phyloP scores from a whole-genome alignment of 2,888 invertebrate genomes.

The Chelonus formosanus region DNA sequence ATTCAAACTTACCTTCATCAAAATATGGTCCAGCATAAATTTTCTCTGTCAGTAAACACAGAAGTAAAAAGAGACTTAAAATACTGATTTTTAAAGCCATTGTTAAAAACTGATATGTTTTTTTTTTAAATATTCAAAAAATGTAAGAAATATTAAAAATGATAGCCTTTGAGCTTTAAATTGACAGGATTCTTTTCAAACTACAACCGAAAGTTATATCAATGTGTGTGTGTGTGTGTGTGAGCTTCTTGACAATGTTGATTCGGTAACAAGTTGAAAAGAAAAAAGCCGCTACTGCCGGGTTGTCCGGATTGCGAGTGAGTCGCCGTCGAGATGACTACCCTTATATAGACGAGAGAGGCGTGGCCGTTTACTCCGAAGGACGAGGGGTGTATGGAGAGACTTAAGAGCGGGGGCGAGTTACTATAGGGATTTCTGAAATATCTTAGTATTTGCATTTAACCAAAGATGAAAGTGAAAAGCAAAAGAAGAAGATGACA shows the following conservation, averaged over 20 bases:
- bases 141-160: not conserved
- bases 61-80: conserved; percentile 51
- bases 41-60: conserved; percentile 48
- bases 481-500: not conserved
- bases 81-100: conserved; percentile 54
- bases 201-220: no score
- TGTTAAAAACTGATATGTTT: not conserved
- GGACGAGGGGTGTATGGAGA: conserved; percentile 24
- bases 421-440: conserved; percentile 27
- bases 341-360: conserved; percentile 61
- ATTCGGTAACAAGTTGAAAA: not conserved
- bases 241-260: not conserved
- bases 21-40: conserved; percentile 54
- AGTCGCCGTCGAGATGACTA: conserved; percentile 47
- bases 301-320: conserved; percentile 54
- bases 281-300: conserved; percentile 28
- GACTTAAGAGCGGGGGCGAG: conserved; percentile 30
- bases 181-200: no score
- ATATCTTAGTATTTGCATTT: conserved; percentile 4
- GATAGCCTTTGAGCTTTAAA: no score
- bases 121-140: not conserved
- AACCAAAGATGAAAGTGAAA: not conserved
- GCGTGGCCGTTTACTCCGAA: conserved; percentile 54
- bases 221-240: no score
- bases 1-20: conserved; percentile 56